A percentile compares a stretch with the other conserved stretches of the same genome.
Evolutionary conservation across 2,888 invertebrate genomes (phyloP).

Genomic region (Scaptodrosophila latifasciaeformis): DNA sequence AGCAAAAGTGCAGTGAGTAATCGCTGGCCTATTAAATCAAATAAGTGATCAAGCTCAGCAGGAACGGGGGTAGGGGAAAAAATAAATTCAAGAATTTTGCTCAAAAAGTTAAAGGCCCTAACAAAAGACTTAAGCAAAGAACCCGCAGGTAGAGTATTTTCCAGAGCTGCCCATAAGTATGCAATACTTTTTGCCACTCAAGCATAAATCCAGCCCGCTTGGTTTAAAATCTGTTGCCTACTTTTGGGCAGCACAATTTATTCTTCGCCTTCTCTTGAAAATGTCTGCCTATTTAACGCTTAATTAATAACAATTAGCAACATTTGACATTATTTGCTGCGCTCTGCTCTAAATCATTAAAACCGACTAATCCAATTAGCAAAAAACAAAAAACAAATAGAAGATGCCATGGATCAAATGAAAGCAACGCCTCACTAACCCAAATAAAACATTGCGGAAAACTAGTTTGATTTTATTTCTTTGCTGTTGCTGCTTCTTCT

Average conservation of each 20-base stretch:
- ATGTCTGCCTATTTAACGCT: neutral
- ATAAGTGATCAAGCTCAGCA: too few species aligned
- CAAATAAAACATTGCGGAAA: slow-evolving; percentile 48
- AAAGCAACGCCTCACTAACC: slow-evolving; percentile 61
- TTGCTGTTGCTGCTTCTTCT: slow-evolving; percentile 28
- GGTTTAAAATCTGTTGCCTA: slow-evolving; percentile 9
- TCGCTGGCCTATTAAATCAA: slow-evolving; percentile 20
- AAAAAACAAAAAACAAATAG: slow-evolving; percentile 3
- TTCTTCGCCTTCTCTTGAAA: neutral
- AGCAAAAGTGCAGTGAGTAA: slow-evolving; percentile 16
- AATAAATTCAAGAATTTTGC: neutral
- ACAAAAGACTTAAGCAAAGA: slow-evolving; percentile 62
- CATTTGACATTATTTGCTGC: slow-evolving; percentile 41
- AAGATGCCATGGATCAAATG: too few species aligned
- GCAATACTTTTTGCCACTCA: slow-evolving; percentile 3
- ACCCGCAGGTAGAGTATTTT: slow-evolving; percentile 18
- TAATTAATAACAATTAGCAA: slow-evolving; percentile 59
- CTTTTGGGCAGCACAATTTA: slow-evolving; percentile 11
- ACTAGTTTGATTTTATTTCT: slow-evolving; percentile 52
- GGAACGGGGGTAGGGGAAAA: neutral
- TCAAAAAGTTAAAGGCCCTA: neutral
- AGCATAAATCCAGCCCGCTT: too few species aligned
- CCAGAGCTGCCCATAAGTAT: slow-evolving; percentile 19
- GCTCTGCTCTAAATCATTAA: slow-evolving; percentile 43
- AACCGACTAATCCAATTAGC: neutral